phyloP scores from a whole-genome alignment of 1,140 invertebrate genomes.

The Bombus pyrosoma region DNA sequence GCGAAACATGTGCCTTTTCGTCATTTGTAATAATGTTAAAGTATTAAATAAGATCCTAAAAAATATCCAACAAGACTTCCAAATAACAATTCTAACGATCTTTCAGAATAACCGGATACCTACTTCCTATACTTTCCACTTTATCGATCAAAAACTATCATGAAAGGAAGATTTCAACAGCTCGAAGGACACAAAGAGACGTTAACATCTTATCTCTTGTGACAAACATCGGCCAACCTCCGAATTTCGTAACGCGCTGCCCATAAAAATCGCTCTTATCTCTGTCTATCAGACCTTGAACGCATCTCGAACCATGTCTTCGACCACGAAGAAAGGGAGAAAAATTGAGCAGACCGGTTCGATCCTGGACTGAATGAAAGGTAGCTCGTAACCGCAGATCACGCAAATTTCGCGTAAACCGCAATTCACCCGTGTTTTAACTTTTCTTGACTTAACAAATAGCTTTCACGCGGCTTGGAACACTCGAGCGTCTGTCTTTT shows the following conservation, averaged over 20 bases:
- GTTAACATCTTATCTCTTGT: background rate
- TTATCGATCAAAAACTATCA: background rate
- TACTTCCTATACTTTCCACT: background rate
- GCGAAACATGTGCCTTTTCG: no score
- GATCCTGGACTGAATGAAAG: background rate
- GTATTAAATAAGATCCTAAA: background rate
- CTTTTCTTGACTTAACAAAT: slow-evolving; percentile 13
- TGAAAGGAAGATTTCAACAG: background rate
- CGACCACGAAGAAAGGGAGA: background rate
- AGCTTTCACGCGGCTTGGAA: background rate
- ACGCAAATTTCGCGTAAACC: slow-evolving; percentile 29
- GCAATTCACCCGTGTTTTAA: slow-evolving; percentile 20
- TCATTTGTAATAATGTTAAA: no score
- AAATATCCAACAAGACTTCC: background rate
- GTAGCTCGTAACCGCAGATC: background rate
- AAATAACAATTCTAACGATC: background rate
- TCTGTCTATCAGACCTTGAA: slow-evolving; percentile 14
- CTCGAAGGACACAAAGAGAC: slow-evolving; percentile 7
- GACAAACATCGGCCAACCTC: slow-evolving; percentile 7
- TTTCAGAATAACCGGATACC: no score
- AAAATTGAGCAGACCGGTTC: slow-evolving; percentile 2
- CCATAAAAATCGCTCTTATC: slow-evolving; percentile 16
- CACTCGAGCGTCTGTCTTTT: background rate
- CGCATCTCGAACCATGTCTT: background rate
- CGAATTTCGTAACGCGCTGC: slow-evolving; percentile 9